Evolutionary conservation across 2,888 invertebrate species (phyloP).

Genomic region (Pseudanteris insignis): DNA sequence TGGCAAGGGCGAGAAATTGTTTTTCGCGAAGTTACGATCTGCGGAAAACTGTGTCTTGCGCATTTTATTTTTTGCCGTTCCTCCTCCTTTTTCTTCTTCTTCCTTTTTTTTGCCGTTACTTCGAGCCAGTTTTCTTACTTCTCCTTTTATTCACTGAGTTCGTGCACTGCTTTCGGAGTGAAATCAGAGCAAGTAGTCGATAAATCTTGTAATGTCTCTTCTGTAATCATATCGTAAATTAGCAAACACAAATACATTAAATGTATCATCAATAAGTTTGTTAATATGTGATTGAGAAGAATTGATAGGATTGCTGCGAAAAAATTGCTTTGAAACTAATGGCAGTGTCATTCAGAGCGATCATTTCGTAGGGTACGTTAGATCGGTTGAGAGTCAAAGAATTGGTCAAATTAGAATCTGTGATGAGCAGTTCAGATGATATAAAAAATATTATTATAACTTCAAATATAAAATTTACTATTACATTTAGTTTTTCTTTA

Average conservation of each 20-base stretch:
- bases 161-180: constrained; percentile 40
- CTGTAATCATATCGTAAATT: constrained; percentile 34
- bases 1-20: constrained; percentile 50
- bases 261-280: neutral
- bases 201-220: constrained; percentile 35
- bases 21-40: constrained; percentile 50
- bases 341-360: too few species aligned
- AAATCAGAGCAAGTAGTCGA: constrained; percentile 38
- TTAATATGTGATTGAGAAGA: too few species aligned
- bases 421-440: too few species aligned
- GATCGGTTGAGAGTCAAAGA: too few species aligned
- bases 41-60: constrained; percentile 38
- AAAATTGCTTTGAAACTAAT: neutral
- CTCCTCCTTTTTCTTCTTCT: too few species aligned
- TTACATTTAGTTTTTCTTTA: too few species aligned
- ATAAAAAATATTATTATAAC: too few species aligned
- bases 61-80: constrained; percentile 41
- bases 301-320: too few species aligned
- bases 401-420: too few species aligned
- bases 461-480: too few species aligned
- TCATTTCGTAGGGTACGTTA: too few species aligned
- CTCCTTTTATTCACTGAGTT: constrained; percentile 34
- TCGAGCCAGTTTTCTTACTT: constrained; percentile 31
- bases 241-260: constrained; percentile 13
- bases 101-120: constrained; percentile 29